Evolutionary conservation across 1,140 invertebrate species (phyloP).

Genomic region (Drosophila ironensis): DNA sequence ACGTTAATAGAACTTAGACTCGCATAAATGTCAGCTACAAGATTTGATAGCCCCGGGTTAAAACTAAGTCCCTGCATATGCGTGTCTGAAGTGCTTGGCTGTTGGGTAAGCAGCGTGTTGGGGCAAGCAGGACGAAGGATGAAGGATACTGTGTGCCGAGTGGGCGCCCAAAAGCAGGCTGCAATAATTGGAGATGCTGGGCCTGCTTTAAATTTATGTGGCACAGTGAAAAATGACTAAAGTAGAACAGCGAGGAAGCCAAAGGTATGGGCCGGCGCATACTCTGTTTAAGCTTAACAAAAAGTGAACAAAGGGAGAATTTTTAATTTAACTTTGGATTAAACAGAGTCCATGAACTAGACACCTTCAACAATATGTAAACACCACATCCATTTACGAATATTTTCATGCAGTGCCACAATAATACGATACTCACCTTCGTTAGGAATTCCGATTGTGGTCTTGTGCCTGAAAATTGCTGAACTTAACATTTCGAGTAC

Average conservation of each 20-base stretch:
- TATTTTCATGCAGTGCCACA: too few species aligned
- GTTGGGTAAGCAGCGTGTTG: background rate
- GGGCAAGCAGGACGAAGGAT: background rate
- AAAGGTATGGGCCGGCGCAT: too few species aligned
- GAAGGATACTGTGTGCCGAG: background rate
- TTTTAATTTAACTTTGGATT: too few species aligned
- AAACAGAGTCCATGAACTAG: too few species aligned
- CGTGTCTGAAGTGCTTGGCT: constrained; percentile 38
- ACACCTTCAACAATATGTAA: too few species aligned
- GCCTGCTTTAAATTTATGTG: constrained; percentile 32
- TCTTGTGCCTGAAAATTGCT: too few species aligned
- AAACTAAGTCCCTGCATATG: constrained; percentile 68
- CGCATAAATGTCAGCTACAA: constrained; percentile 78
- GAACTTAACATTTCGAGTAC: too few species aligned
- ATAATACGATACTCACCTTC: too few species aligned
- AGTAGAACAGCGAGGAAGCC: background rate
- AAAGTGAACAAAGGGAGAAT: too few species aligned
- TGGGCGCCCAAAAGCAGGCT: constrained; percentile 16
- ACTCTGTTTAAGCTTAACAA: too few species aligned
- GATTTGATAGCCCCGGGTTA: constrained; percentile 69
- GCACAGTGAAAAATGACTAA: background rate
- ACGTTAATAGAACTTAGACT: constrained; percentile 65
- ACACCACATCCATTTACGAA: too few species aligned
- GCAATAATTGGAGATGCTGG: constrained; percentile 25
- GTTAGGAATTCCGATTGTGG: too few species aligned